A percentile compares a stretch with the other conserved stretches of the same genome.
Evolutionary conservation across 2,797 vertebrate species (phyloP).

Genomic region (Aplochiton taeniatus): DNA sequence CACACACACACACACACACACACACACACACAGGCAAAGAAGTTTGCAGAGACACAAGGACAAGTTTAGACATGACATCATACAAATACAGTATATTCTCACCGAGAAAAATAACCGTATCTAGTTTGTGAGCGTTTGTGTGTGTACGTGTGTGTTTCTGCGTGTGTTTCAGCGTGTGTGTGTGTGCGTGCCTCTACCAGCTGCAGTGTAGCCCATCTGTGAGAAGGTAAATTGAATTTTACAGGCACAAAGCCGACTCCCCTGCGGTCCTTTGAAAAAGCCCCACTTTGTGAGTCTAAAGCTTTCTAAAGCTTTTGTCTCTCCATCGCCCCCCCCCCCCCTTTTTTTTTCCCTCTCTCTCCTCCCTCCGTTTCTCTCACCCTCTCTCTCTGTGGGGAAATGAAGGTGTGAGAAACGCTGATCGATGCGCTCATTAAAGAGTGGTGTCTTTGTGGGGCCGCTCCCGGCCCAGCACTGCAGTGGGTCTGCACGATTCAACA

Average conservation of each 20-base stretch:
- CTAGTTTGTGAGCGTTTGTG: not conserved
- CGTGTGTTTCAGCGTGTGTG: slow-evolving; percentile 30
- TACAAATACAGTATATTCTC: too few species aligned
- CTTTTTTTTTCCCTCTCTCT: slow-evolving; percentile 16
- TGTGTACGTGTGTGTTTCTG: slow-evolving; percentile 1
- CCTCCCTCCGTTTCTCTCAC: slow-evolving; percentile 35
- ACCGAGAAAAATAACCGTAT: too few species aligned
- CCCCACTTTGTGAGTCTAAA: slow-evolving; percentile 67
- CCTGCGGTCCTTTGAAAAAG: slow-evolving; percentile 62
- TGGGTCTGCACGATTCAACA: slow-evolving; percentile 37
- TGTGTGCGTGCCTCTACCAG: slow-evolving; percentile 49
- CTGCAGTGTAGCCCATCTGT: slow-evolving; percentile 58
- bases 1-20: slow-evolving; percentile 6
- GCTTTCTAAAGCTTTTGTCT: slow-evolving; percentile 66
- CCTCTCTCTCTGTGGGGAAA: slow-evolving; percentile 44
- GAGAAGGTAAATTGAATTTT: slow-evolving; percentile 76
- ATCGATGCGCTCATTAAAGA: slow-evolving; percentile 72
- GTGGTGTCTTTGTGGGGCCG: slow-evolving; percentile 58
- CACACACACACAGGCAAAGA: slow-evolving; percentile 8
- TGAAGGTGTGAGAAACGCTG: slow-evolving; percentile 65
- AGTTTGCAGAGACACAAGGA: too few species aligned
- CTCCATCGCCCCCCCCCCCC: too few species aligned
- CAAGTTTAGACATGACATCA: too few species aligned
- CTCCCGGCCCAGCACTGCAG: slow-evolving; percentile 23
- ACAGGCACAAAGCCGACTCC: slow-evolving; percentile 71